Conservation (phyloP, 2,888 invertebrate species). For the Campoplex nolae region DNA sequence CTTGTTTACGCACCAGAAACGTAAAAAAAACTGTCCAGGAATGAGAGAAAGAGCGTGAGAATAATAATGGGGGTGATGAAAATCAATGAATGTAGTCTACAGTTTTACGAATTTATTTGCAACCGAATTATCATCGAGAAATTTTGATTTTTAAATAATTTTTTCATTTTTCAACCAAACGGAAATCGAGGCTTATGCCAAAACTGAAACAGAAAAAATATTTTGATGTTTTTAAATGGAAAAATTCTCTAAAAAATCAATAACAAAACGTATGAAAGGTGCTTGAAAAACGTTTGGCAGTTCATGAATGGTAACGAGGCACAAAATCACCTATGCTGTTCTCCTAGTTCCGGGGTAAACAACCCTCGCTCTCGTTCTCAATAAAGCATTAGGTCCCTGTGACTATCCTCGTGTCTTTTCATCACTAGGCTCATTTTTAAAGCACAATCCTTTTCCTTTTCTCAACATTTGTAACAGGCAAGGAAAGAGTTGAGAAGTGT, state of each 20-base stretch:
- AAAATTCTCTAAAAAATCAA: background rate
- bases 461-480: constrained; percentile 62
- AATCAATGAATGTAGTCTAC: background rate
- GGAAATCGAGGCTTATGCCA: background rate
- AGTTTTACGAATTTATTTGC: background rate
- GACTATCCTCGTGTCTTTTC: constrained; percentile 3
- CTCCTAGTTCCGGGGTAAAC: constrained; percentile 76
- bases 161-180: background rate
- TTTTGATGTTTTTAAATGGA: background rate
- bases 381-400: constrained; percentile 7
- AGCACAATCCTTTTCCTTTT: constrained; percentile 62
- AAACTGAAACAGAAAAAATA: background rate
- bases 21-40: constrained; percentile 74
- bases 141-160: background rate
- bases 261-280: background rate
- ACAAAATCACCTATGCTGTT: constrained; percentile 62
- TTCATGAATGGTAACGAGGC: background rate
- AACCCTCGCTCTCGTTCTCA: constrained; percentile 63
- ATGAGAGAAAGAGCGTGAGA: constrained; percentile 39
- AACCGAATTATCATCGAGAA: background rate
- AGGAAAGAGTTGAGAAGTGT: constrained; percentile 54
- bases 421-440: background rate
- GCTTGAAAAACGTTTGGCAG: background rate
- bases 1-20: constrained; percentile 82
- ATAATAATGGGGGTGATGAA: background rate